A percentile compares a stretch with the other conserved stretches of the same genome.
Evolutionary conservation across 2,113 vertebrate genomes (phyloP).

Genomic region (Hippoglossus stenolepis): DNA sequence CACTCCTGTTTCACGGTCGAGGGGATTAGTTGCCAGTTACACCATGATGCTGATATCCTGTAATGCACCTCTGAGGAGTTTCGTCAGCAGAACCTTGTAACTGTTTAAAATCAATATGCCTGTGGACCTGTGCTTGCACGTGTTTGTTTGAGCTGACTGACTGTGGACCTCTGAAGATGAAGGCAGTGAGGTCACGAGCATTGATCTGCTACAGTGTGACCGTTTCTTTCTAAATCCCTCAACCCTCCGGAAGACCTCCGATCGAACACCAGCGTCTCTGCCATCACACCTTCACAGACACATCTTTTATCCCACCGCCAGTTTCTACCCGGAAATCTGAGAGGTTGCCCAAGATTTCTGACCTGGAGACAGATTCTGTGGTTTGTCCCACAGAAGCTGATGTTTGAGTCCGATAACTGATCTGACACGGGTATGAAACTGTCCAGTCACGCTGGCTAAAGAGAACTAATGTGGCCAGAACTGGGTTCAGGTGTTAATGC

Average conservation of each 20-base stretch:
- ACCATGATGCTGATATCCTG: constrained; percentile 18
- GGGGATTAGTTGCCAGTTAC: constrained; percentile 37
- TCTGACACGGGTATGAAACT: background rate
- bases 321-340: background rate
- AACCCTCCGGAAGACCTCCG: background rate
- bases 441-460: too few relatives aligned
- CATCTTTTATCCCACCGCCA: background rate
- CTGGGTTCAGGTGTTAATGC: background rate
- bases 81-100: constrained; percentile 29
- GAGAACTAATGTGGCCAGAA: too few relatives aligned
- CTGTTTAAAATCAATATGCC: constrained; percentile 9
- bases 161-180: constrained; percentile 39
- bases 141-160: constrained; percentile 33
- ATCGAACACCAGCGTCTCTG: background rate
- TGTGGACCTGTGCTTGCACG: constrained; percentile 13
- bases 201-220: constrained; percentile 28
- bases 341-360: constrained; percentile 11
- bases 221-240: background rate
- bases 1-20: constrained; percentile 8
- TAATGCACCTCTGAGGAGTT: constrained; percentile 33
- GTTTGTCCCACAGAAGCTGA: background rate
- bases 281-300: background rate
- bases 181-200: constrained; percentile 56
- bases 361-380: background rate
- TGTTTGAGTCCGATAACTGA: background rate